Evolutionary conservation across 2,888 invertebrate species (phyloP), one percentile per base, ranked within the genome.

Genomic region (Himalopsyche tibetana): DNA sequence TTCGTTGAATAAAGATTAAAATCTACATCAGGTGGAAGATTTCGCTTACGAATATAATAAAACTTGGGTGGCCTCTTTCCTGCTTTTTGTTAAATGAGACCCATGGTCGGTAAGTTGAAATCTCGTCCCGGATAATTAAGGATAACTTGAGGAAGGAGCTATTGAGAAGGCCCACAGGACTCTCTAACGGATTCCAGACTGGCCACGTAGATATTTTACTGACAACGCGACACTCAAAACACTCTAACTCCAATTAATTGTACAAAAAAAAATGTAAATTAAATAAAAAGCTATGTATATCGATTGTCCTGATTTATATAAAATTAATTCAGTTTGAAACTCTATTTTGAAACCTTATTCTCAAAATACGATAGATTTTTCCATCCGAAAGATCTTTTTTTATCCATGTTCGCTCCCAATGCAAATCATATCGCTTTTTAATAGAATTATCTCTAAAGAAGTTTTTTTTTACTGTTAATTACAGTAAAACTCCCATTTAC

Each of bases 31-130:
- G 19, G 63, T 63, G 63, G 63, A 63, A 19, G 28, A 63, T 63
- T 63, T 8, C 63, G 63, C 28, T 63, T 63, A 19, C 63, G 63
- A 63, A 19, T 63, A 63, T 15, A 63, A 63, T 63, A 63, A 63
- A 63, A 63, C 19, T 63, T n/a, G 63, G 63, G 63, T 0, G 63
- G 19, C 28, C 28, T 8, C 63, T 19, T 45, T 63, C 63, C 63
- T n/a, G 63, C 63, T 19, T 19, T 63, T 63, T 63, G 63, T 63
- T 63, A 63, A 63, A 63, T 63, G 63, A 63, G 28, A 63, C 63
- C 63, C 63, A 63, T 19, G 51, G 51, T 15, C 28, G 19, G n/a
- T 63, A 63, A 63, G 63, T 63, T 6, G 63, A 63, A 63, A 63
- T 63, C 63, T 63, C 28, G 28, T 11, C 63, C 63, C 63, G 63